These are phyloP conservation scores for Pseudocheirus occidentalis DNA, from an alignment of 2,797 vertebrate species.

Conservation along the genomic window DNA sequence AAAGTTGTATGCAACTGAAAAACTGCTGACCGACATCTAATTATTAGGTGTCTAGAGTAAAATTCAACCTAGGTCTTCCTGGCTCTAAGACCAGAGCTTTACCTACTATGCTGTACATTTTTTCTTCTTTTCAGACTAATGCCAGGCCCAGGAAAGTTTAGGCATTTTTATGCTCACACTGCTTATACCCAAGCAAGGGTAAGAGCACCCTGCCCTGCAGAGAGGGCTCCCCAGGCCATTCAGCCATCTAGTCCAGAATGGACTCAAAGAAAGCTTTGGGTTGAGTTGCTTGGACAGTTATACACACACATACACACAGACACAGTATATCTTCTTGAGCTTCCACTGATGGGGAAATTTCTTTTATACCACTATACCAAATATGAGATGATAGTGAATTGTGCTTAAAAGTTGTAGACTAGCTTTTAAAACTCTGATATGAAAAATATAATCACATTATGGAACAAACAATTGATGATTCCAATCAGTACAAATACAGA, in stretches of 20 bases:
- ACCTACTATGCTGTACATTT: background rate
- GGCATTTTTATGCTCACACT: background rate
- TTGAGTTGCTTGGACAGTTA: background rate
- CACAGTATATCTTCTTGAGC: background rate
- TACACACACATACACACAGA: background rate
- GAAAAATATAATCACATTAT: slow-evolving; percentile 44
- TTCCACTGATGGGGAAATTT: background rate
- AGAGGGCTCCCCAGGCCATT: background rate
- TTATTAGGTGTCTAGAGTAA: background rate
- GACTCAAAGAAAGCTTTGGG: background rate
- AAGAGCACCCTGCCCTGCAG: background rate
- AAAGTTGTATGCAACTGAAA: background rate
- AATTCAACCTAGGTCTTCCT: background rate
- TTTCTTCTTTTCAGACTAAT: background rate
- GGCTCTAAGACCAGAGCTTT: background rate
- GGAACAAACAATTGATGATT: slow-evolving; percentile 37
- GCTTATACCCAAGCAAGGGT: background rate
- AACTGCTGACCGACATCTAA: background rate
- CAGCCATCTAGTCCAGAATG: background rate
- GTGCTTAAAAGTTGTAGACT: background rate
- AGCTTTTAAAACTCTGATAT: slow-evolving; percentile 57
- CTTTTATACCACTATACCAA: background rate
- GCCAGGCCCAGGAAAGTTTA: background rate
- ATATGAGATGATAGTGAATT: background rate
- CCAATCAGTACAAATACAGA: slow-evolving; percentile 29